Base-by-base conservation (phyloP, 2,113 vertebrate genomes). In the Halcyon malimbica region DNA sequence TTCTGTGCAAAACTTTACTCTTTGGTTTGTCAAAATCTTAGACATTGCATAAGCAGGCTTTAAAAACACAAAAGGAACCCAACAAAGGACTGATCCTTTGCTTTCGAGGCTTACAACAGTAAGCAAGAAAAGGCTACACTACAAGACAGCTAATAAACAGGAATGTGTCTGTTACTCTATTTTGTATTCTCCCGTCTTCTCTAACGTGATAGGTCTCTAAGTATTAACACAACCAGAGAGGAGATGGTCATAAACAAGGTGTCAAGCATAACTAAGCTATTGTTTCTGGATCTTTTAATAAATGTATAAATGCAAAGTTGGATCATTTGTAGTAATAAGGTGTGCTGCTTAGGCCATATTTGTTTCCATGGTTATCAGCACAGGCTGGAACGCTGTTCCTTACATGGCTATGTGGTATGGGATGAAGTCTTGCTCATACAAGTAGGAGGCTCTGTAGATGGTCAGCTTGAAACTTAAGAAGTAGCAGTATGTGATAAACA, bases 161-260 rank as follows among this genome's bases (percentile, higher is more conserved):
- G 74, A 78, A 91, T 4, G 10, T 56, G 53, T 20, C 87, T 89
- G 73, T 80, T 88, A 64, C 8, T 83, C 80, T 90, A 29, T 70
- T 97, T 95, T 87, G 82, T 62, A 94, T 87, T 93, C 90, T 90
- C 56, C 64, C 78, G 59, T 75, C 77, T 95, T 74, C 53, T 65
- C 69, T 95, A 84, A 93, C 75, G 46, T 65, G 93, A 74, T 90
- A 93, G 56, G 81, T 79, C 83, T 88, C 67, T 48, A 73, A 92
- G 74, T 65, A 93, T 85, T 93, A 97, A 83, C 69, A 83, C 46
- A 83, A 50, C 65, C 56, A 74, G 57, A 73, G 81, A 96, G 70
- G 67, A 96, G 80, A 90, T 75, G 82, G 85, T 77, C 87, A 94
- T 92, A 96, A 97, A 95, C 84, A 96, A 94, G 76, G 78, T 96